Percentiles rank a stretch among this genome's conserved stretches.
These are phyloP conservation scores for Rhineura floridana DNA, from an alignment of 2,113 vertebrate genomes.

Conservation along the genomic window DNA sequence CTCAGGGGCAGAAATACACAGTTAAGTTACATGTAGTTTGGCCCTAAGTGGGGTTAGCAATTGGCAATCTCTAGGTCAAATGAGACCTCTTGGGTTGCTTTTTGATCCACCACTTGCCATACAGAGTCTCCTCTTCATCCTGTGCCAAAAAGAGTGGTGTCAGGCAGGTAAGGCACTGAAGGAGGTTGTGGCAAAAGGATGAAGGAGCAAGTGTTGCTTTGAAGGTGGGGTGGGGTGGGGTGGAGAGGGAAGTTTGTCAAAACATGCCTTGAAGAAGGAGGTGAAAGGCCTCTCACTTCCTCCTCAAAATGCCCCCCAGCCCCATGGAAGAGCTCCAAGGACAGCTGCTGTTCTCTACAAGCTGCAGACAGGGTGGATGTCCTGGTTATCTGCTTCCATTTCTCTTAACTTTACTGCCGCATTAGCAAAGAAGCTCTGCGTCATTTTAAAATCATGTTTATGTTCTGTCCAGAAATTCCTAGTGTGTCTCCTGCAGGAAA, in stretches of 20 bases:
- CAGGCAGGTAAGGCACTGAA: background rate
- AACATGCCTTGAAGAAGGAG: too few species aligned
- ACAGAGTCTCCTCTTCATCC: background rate
- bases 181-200: background rate
- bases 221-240: too few species aligned
- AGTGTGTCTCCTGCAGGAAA: background rate
- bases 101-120: background rate
- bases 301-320: background rate
- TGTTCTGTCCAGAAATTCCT: background rate
- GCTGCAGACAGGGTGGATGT: background rate
- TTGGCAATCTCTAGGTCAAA: background rate
- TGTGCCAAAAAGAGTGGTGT: background rate
- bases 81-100: background rate
- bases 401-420: background rate
- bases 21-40: too few species aligned
- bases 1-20: too few species aligned
- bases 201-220: background rate
- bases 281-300: background rate
- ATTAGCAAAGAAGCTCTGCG: background rate
- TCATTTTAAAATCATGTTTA: background rate
- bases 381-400: background rate
- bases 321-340: background rate
- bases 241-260: too few species aligned
- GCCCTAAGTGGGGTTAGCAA: background rate
- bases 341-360: background rate